These are phyloP conservation scores for Cyprinodon brontotheroides DNA, from an alignment of 2,113 vertebrate species.

Conservation along the genomic window DNA sequence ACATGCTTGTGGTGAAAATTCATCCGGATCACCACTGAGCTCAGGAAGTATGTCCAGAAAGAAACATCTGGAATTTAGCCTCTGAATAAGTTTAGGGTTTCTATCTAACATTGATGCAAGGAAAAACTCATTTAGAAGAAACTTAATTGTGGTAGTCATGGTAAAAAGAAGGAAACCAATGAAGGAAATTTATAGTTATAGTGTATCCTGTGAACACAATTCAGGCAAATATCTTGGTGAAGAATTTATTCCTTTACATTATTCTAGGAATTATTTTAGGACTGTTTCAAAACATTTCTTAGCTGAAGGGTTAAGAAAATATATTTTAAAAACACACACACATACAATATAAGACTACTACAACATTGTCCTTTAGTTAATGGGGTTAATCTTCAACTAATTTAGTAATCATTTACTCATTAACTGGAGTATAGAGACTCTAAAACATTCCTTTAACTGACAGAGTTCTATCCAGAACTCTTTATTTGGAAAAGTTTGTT, in stretches of 20 bases:
- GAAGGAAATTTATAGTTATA: background rate
- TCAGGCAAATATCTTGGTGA: background rate
- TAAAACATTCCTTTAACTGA: no score
- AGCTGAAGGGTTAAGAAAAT: background rate
- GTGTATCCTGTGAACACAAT: background rate
- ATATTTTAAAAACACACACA: background rate
- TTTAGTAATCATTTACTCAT: no score
- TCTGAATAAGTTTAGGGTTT: background rate
- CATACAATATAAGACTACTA: background rate
- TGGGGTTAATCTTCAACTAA: no score
- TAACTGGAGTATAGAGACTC: no score
- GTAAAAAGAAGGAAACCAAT: background rate
- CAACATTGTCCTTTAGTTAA: background rate
- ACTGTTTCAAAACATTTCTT: background rate
- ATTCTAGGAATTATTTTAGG: background rate
- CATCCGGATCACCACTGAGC: background rate
- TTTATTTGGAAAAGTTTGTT: no score
- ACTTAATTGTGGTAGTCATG: background rate
- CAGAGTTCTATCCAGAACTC: no score
- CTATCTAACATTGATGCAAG: background rate
- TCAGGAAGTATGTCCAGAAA: background rate
- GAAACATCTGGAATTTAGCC: background rate
- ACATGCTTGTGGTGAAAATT: background rate
- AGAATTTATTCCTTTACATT: background rate
- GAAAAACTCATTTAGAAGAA: background rate